A percentile compares a stretch with the other conserved stretches of the same genome.
phyloP scores from a whole-genome alignment of 1,140 invertebrate species.

The Berghia stephanieae region DNA sequence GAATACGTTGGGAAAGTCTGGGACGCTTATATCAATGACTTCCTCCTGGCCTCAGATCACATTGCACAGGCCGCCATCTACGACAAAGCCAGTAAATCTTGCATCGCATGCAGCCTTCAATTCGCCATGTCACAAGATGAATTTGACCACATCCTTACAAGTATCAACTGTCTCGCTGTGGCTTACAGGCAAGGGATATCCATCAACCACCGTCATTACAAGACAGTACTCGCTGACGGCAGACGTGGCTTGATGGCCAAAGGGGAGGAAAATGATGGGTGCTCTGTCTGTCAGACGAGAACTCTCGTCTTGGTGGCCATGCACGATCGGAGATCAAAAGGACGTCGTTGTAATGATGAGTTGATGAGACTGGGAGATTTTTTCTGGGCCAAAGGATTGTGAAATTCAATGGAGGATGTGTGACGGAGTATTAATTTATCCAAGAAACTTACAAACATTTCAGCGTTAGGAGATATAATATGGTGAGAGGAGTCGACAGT shows the following conservation, averaged over 20 bases:
- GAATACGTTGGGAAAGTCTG: background rate
- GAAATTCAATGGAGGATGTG: too few relatives aligned
- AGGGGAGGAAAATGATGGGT: background rate
- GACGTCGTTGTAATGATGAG: background rate
- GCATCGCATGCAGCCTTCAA: background rate
- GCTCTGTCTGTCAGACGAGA: background rate
- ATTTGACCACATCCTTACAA: background rate
- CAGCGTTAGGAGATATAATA: too few relatives aligned
- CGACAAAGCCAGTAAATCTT: background rate
- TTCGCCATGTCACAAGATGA: background rate
- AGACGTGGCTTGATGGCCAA: background rate
- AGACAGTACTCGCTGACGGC: background rate
- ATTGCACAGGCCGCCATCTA: background rate
- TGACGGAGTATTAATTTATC: too few relatives aligned
- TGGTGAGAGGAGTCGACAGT: too few relatives aligned
- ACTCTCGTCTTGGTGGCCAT: background rate
- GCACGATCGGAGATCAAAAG: background rate
- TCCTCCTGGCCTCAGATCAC: background rate
- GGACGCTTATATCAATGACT: background rate
- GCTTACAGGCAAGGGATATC: background rate
- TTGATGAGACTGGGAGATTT: constrained; percentile 3
- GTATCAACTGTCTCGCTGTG: background rate
- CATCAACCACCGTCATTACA: background rate
- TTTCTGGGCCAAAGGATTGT: constrained; percentile 1
- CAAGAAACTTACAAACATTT: too few relatives aligned